Evolutionary conservation across 2,797 vertebrate species (phyloP).

Genomic region (Galago senegalensis): DNA sequence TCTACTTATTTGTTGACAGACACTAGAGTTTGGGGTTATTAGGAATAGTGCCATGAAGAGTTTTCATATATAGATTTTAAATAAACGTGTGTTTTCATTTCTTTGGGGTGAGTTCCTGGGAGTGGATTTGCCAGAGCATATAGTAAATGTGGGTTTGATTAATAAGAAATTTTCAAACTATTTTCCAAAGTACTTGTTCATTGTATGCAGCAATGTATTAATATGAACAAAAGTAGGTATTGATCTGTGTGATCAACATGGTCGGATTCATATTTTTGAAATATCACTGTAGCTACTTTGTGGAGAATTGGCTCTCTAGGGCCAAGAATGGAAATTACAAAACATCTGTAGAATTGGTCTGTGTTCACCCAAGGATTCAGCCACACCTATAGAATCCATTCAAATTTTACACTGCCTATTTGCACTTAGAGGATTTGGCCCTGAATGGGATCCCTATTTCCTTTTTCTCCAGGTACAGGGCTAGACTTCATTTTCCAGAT

Average conservation of each 20-base stretch:
- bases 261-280: neutral
- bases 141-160: neutral
- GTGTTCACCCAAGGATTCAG: neutral
- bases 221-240: neutral
- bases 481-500: neutral
- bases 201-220: neutral
- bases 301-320: neutral
- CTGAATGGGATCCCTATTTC: no score
- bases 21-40: neutral
- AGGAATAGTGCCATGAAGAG: neutral
- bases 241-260: neutral
- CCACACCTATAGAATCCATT: neutral
- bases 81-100: neutral
- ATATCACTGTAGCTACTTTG: neutral
- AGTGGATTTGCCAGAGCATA: neutral
- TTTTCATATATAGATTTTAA: neutral
- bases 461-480: neutral
- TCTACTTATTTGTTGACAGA: neutral
- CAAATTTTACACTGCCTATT: neutral
- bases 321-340: neutral
- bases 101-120: neutral
- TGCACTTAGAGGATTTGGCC: neutral
- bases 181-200: neutral
- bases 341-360: no score
- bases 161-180: neutral